Percentiles rank a stretch among this genome's conserved stretches.
phyloP scores from a whole-genome alignment of 2,113 vertebrate species.

The Psophia crepitans region DNA sequence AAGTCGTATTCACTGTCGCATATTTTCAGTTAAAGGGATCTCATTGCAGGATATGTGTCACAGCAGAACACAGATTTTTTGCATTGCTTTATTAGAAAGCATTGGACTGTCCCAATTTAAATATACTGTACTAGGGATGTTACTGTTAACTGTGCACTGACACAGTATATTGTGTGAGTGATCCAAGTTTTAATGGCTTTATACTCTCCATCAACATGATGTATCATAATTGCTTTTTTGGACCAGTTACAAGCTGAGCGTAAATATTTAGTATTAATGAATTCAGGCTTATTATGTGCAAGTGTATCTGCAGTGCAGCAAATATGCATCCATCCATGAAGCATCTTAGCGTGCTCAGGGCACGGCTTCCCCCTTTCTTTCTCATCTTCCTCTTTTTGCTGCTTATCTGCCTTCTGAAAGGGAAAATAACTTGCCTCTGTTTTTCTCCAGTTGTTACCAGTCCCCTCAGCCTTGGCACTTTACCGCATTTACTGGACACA shows the following conservation, averaged over 20 bases:
- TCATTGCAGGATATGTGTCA: background rate
- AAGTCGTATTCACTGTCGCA: background rate
- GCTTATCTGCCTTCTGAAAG: background rate
- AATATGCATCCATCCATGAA: conserved; percentile 4
- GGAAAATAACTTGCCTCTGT: background rate
- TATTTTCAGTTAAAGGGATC: background rate
- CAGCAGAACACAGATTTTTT: background rate
- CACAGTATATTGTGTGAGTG: background rate
- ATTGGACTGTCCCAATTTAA: background rate
- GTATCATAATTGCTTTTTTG: conserved; percentile 69
- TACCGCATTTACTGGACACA: background rate
- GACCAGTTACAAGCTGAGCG: conserved; percentile 54
- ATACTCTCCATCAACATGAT: conserved; percentile 43
- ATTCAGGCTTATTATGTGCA: conserved; percentile 46
- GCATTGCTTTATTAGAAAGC: background rate
- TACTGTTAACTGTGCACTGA: conserved; percentile 8
- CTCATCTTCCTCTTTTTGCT: background rate
- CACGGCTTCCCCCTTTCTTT: background rate
- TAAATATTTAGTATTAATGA: conserved; percentile 65
- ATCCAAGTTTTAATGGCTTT: conserved; percentile 31
- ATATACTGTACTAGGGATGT: background rate
- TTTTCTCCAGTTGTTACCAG: background rate
- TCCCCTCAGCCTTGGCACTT: background rate
- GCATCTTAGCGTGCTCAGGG: background rate
- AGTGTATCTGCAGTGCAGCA: conserved; percentile 43